Evolutionary conservation across 37 sponge, comb jelly and placozoan species (phyloP).

Genomic region (Aphrocallistes beatrix): DNA sequence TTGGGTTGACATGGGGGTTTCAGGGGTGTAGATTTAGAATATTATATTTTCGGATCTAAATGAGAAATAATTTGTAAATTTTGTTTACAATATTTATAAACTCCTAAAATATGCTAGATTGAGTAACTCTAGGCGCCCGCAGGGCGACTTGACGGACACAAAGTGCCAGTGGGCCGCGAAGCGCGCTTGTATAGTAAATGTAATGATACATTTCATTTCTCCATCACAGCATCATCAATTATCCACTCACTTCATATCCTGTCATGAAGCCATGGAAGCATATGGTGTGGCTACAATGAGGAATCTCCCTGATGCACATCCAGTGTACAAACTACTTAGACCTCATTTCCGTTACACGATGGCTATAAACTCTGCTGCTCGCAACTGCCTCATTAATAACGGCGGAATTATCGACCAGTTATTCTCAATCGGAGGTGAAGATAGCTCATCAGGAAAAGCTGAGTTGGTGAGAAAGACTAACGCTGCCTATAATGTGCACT

Average conservation of each 20-base stretch:
- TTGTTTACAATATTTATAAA: too few species aligned
- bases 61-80: too few species aligned
- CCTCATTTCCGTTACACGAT: conserved; percentile 46
- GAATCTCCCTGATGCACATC: conserved; percentile 49
- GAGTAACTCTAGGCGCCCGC: too few species aligned
- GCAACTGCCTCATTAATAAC: conserved; percentile 21
- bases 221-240: conserved; percentile 38
- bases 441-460: neutral
- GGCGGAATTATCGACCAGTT: conserved; percentile 34
- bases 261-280: conserved; percentile 49
- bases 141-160: too few species aligned
- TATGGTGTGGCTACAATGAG: conserved; percentile 40
- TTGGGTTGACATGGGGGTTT: too few species aligned
- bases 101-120: too few species aligned
- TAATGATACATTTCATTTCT: neutral
- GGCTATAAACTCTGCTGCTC: conserved; percentile 35
- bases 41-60: too few species aligned
- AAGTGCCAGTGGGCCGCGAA: too few species aligned
- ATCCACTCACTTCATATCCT: conserved; percentile 39
- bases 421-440: conserved; percentile 38
- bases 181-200: too few species aligned
- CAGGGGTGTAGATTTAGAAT: too few species aligned
- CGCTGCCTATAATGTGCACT: conserved; percentile 11
- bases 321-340: conserved; percentile 43
- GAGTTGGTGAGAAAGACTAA: neutral